Base-by-base conservation (phyloP, 2,797 vertebrate species). In the Tapirus indicus region DNA sequence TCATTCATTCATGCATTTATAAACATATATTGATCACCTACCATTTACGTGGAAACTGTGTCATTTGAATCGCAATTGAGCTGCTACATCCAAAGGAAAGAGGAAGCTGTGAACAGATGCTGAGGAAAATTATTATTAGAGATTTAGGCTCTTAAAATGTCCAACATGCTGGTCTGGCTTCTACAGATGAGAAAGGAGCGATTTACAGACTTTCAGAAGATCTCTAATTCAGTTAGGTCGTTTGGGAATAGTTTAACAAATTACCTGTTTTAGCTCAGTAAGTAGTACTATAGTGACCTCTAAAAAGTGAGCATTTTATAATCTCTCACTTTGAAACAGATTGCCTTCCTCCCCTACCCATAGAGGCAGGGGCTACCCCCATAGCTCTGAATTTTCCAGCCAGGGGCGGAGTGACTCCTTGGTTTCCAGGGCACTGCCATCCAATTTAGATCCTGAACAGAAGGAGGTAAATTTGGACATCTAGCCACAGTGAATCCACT, bases 131-230 rank as follows among this genome's bases (percentile, higher is more conserved):
- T 88, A 93, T 49, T 87, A 87, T 92, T 94, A 93, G 88, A 86
- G n/a, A 62, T 85, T 94, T 79, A 93, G 88, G 32, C 87, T 74
- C 94, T 97, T 79, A 27, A 66, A 91, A 54, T 85, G 98, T 97
- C 97, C 49, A 6, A 6, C n/a, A 18, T 49, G 68, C 60, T 52
- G 54, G 20, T 25, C 87, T 95, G 82, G 66, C 49, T 88, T 90
- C 38, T 54, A 18, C 32, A 74, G 72, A 92, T 32, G 94, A 87
- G 83, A 89, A 89, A 68, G 29, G 58, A 44, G 38, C 41, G 35
- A 89, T 64, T 58, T 64, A 41, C 29, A 56, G 86, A 93, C 27
- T 77, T 92, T 80, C 4, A 58, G 54, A 94, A 69, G 18, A 54
- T 47, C 54, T 85, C 68, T 49, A 62, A 44, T 86, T 95, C 12